phyloP scores from a whole-genome alignment of 2,888 invertebrate genomes.

The Cylindroiulus punctatus region DNA sequence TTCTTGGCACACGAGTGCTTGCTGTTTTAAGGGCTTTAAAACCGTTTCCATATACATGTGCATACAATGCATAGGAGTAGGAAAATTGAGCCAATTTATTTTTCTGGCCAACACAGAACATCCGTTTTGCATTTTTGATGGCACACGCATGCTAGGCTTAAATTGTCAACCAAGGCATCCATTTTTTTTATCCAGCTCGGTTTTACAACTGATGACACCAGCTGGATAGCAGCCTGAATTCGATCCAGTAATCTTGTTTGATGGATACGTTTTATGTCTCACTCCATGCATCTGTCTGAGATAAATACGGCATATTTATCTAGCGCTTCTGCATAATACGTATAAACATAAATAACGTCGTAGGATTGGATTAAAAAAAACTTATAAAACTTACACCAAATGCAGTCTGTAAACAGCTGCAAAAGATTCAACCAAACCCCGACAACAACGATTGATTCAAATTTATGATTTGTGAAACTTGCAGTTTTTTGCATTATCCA shows the following conservation, averaged over 20 bases:
- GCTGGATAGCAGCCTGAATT: not conserved
- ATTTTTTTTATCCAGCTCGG: constrained; percentile 11
- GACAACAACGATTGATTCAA: not conserved
- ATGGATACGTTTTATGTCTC: constrained; percentile 26
- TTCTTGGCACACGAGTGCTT: not conserved
- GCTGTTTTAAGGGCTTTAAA: constrained; percentile 26
- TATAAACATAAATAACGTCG: not conserved
- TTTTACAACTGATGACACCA: constrained; percentile 30
- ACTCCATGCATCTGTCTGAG: constrained; percentile 2
- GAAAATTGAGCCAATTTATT: constrained; percentile 43
- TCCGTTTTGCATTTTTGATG: not conserved
- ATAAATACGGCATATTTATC: constrained; percentile 23
- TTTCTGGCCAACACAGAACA: not conserved
- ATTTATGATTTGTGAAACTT: not conserved
- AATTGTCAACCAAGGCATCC: not conserved
- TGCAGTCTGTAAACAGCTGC: not conserved
- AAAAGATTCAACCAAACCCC: not conserved
- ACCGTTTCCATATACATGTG: not conserved
- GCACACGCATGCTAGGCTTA: not conserved
- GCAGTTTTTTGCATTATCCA: not conserved
- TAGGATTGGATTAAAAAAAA: not conserved
- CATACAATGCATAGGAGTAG: not conserved
- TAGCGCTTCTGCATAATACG: not conserved
- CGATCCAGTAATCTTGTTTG: constrained; percentile 13
- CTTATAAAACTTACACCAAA: not conserved